Conservation (phyloP, 92 coral and sea anemone genomes). For the Hydrozoanthus gracilis region DNA sequence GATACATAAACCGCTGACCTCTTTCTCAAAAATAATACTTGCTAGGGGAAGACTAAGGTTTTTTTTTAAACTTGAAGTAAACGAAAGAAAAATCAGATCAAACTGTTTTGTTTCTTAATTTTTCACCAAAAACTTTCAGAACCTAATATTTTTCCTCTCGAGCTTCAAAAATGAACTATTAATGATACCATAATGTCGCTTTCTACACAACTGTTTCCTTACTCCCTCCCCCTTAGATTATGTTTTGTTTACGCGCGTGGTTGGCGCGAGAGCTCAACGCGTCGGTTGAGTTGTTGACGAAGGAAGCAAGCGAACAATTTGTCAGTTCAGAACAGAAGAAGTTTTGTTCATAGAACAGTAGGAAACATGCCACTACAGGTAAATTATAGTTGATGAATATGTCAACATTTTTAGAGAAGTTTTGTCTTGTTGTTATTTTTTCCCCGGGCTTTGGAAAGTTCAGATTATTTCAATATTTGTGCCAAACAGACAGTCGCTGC, state of each 20-base stretch:
- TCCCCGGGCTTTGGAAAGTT: no score
- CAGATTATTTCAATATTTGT: no score
- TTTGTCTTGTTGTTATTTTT: no score
- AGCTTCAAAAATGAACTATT: neutral
- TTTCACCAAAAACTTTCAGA: neutral
- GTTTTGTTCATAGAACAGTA: neutral
- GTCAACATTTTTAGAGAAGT: no score
- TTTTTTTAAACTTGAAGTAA: neutral
- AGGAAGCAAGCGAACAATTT: neutral
- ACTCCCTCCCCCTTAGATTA: conserved; percentile 24
- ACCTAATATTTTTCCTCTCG: neutral
- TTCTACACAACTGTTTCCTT: neutral
- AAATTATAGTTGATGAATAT: neutral
- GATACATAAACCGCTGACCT: conserved; percentile 43
- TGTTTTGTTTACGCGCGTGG: conserved; percentile 31
- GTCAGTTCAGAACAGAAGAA: neutral
- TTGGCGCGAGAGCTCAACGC: conserved; percentile 36
- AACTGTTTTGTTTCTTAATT: neutral
- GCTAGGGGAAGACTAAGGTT: neutral
- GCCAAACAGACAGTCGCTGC: no score
- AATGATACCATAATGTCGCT: no score
- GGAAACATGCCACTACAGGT: conserved; percentile 40
- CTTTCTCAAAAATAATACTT: neutral
- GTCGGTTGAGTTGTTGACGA: conserved; percentile 34
- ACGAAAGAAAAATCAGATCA: neutral